phyloP scores from a whole-genome alignment of 2,888 invertebrate genomes.

The Lottia gigantea region DNA sequence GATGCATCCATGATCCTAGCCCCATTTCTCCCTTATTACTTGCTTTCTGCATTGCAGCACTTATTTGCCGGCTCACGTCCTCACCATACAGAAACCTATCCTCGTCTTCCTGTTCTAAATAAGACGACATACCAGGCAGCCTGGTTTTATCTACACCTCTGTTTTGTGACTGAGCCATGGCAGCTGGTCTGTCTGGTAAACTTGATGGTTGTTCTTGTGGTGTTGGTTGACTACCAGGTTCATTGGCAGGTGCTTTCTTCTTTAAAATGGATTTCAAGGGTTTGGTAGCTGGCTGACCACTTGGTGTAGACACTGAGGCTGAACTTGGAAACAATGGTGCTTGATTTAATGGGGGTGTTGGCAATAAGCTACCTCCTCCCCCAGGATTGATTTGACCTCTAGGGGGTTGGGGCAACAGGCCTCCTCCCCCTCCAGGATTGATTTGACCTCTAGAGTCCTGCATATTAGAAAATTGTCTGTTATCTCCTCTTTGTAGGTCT shows the following conservation, averaged over 20 bases:
- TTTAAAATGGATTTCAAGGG: slow-evolving; percentile 50
- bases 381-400: too few relatives aligned
- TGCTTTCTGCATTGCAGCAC: too few relatives aligned
- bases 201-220: slow-evolving; percentile 5
- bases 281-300: slow-evolving; percentile 24
- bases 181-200: slow-evolving; percentile 13
- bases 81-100: slow-evolving; percentile 63
- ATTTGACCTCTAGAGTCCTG: too few relatives aligned
- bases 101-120: slow-evolving; percentile 61
- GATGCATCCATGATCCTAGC: neutral
- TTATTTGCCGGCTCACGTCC: neutral
- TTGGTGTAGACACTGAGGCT: slow-evolving; percentile 3
- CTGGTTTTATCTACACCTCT: slow-evolving; percentile 18
- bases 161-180: slow-evolving; percentile 12
- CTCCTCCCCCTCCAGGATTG: too few relatives aligned
- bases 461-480: too few relatives aligned
- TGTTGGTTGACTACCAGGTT: slow-evolving; percentile 11
- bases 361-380: too few relatives aligned
- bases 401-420: too few relatives aligned
- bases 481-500: too few relatives aligned
- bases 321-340: slow-evolving; percentile 5
- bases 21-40: too few relatives aligned
- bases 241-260: slow-evolving; percentile 33
- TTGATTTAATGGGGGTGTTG: neutral
- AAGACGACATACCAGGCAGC: slow-evolving; percentile 43